A percentile compares a stretch with the other conserved stretches of the same genome.
Conservation (phyloP, 2,888 invertebrate species). For the Mesodorylaimus sp. region DNA sequence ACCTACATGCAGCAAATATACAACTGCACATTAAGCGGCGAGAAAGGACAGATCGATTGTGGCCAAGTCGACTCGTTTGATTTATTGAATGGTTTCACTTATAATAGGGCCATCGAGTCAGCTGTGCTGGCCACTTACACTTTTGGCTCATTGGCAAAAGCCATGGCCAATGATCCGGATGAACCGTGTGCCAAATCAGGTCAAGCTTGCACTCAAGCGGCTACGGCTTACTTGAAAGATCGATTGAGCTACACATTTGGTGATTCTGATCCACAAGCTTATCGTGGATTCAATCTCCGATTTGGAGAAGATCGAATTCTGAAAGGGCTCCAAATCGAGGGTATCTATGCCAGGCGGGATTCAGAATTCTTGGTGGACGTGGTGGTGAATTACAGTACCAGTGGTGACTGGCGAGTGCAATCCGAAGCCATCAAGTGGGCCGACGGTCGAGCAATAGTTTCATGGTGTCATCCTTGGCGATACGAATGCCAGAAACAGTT, state of each 20-base stretch:
- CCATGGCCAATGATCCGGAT: background rate
- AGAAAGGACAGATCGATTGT: slow-evolving; percentile 9
- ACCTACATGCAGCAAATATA: slow-evolving; percentile 20
- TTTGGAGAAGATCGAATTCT: background rate
- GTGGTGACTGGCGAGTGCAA: too few species aligned
- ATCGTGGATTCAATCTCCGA: background rate
- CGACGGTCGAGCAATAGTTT: too few species aligned
- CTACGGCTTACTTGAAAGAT: background rate
- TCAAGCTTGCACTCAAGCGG: background rate
- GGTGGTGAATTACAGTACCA: too few species aligned
- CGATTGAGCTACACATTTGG: background rate
- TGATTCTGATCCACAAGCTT: background rate
- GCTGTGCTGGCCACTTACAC: slow-evolving; percentile 24
- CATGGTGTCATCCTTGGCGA: too few species aligned
- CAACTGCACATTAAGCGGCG: slow-evolving; percentile 12
- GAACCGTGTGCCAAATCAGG: background rate
- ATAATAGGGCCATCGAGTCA: slow-evolving; percentile 18
- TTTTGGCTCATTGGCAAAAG: slow-evolving; percentile 17
- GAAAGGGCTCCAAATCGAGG: background rate
- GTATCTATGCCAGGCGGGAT: too few species aligned
- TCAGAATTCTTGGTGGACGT: too few species aligned
- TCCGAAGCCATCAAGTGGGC: too few species aligned
- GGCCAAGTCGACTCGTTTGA: slow-evolving; percentile 4
- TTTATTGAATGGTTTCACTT: slow-evolving; percentile 8
- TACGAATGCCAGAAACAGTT: too few species aligned